phyloP scores from a whole-genome alignment of 2,888 invertebrate genomes.

The Xanthia togata region DNA sequence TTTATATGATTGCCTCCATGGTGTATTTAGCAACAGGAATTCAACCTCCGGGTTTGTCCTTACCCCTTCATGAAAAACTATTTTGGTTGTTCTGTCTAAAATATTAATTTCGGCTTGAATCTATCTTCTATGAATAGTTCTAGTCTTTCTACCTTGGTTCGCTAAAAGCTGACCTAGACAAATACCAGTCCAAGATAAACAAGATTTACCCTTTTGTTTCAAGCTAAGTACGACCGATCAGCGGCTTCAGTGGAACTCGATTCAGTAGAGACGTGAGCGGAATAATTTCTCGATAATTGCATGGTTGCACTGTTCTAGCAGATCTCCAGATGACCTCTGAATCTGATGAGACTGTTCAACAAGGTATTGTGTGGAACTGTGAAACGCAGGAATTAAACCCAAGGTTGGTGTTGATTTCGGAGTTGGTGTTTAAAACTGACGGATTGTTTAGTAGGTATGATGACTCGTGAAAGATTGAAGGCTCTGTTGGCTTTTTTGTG shows the following conservation, averaged over 20 bases:
- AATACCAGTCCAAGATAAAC: not conserved
- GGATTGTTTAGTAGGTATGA: not conserved
- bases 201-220: conserved; percentile 25
- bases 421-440: not conserved
- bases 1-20: not conserved
- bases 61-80: not conserved
- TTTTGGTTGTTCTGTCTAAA: not conserved
- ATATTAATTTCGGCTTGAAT: not conserved
- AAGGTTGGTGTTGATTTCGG: conserved; percentile 27
- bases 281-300: conserved; percentile 31
- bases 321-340: conserved; percentile 7
- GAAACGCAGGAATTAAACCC: conserved; percentile 29
- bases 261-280: conserved; percentile 40
- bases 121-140: not conserved
- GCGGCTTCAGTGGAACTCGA: conserved; percentile 27
- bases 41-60: not conserved
- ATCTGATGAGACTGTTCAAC: conserved; percentile 30
- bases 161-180: conserved; percentile 6
- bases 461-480: conserved; percentile 5
- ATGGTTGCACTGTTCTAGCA: conserved; percentile 24
- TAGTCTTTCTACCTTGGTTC: not conserved
- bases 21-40: not conserved
- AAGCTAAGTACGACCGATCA: conserved; percentile 29
- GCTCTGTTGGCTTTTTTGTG: not conserved
- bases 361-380: conserved; percentile 13